phyloP scores from a whole-genome alignment of 2,888 invertebrate genomes.

The Tanypteryx hageni region DNA sequence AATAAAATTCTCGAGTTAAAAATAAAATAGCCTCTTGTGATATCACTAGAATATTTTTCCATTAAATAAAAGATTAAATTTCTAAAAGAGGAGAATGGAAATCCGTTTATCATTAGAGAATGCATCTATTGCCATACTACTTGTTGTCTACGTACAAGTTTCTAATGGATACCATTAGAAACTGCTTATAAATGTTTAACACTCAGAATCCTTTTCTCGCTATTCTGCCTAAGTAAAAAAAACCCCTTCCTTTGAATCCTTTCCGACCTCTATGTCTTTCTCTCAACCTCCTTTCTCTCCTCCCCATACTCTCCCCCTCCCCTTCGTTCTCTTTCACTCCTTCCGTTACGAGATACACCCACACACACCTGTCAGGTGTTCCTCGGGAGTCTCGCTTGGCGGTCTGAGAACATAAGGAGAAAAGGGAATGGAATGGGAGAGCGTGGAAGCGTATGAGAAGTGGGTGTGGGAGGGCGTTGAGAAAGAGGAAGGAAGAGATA shows the following conservation, averaged over 20 bases:
- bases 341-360: slow-evolving; percentile 60
- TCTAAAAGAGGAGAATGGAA: no score
- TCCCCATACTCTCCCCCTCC: neutral
- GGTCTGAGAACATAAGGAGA: slow-evolving; percentile 19
- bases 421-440: neutral
- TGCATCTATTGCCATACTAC: no score
- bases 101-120: no score
- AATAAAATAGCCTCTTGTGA: no score
- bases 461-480: neutral
- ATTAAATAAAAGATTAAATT: no score
- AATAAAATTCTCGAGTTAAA: no score
- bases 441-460: neutral
- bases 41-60: no score
- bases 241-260: slow-evolving; percentile 1
- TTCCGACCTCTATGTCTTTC: neutral
- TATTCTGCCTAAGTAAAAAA: neutral
- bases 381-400: slow-evolving; percentile 41
- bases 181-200: neutral
- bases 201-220: neutral
- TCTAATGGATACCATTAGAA: neutral
- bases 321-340: slow-evolving; percentile 39
- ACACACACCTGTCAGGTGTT: slow-evolving; percentile 63
- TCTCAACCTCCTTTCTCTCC: neutral
- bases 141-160: neutral
- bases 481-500: neutral